phyloP scores from a whole-genome alignment of 2,888 invertebrate species.

The Gerris lacustris region DNA sequence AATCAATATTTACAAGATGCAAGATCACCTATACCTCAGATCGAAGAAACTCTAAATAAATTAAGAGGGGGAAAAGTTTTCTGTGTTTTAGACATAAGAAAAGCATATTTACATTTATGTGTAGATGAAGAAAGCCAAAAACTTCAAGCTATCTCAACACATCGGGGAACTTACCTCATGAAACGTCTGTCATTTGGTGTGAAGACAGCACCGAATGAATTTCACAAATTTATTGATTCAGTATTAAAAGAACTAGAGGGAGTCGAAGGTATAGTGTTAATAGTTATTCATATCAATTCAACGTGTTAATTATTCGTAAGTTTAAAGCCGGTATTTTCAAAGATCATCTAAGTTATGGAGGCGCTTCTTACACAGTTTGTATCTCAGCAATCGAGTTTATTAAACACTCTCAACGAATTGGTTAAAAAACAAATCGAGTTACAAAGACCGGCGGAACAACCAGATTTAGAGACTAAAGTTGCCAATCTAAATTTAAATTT shows the following conservation, averaged over 20 bases:
- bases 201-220: no score
- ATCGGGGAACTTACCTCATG: conserved; percentile 15
- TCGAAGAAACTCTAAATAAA: conserved; percentile 21
- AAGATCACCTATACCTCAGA: conserved; percentile 23
- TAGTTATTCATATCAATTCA: conserved; percentile 21
- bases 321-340: no score
- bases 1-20: conserved; percentile 26
- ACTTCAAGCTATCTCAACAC: conserved; percentile 15
- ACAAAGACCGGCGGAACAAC: conserved; percentile 17
- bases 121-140: conserved; percentile 17
- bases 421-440: conserved; percentile 18
- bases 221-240: conserved; percentile 11
- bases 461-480: conserved; percentile 15
- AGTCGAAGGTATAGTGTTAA: conserved; percentile 22
- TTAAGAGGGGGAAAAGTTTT: conserved; percentile 20
- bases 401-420: conserved; percentile 12
- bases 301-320: conserved; percentile 24
- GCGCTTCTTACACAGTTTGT: no score
- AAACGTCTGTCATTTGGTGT: conserved; percentile 19
- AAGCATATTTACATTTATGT: conserved; percentile 24
- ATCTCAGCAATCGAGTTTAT: no score
- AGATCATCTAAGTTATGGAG: no score
- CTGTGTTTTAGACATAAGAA: conserved; percentile 24
- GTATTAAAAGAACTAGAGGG: conserved; percentile 22
- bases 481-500: no score